Evolutionary conservation across 2,888 invertebrate species (phyloP).

Genomic region (Stenchaetothrips biformis): DNA sequence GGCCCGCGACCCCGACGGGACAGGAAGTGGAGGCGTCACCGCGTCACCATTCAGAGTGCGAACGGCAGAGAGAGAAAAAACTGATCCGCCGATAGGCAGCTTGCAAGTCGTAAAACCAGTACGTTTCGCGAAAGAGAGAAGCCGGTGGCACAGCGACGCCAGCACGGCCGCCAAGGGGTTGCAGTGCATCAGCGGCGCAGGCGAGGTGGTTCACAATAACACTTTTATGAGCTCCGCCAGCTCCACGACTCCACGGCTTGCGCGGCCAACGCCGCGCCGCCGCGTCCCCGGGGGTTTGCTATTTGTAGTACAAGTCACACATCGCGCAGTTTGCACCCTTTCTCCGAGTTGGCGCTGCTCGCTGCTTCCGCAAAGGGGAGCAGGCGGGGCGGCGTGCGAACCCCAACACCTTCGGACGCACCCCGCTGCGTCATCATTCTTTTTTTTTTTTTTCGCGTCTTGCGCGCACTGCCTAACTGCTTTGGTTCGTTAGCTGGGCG

Average conservation of each 20-base stretch:
- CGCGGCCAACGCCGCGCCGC: background rate
- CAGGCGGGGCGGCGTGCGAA: background rate
- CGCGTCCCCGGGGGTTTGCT: conserved; percentile 19
- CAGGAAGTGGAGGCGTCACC: background rate
- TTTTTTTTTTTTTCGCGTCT: background rate
- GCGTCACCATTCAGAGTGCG: background rate
- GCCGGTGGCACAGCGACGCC: background rate
- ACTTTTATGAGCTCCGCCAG: conserved; percentile 6
- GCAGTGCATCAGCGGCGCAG: background rate
- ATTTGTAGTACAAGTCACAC: conserved; percentile 13
- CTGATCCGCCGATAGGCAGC: background rate
- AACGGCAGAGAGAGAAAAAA: background rate
- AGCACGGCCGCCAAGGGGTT: background rate
- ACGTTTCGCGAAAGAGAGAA: background rate
- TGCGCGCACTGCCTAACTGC: background rate
- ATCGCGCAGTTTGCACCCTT: background rate
- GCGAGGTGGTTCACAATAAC: background rate
- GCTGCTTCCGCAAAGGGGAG: background rate
- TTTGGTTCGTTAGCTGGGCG: conserved; percentile 12
- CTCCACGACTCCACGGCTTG: background rate
- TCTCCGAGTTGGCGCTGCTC: background rate
- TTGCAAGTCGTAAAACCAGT: conserved; percentile 7
- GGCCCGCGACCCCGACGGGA: background rate
- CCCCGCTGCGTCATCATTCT: background rate
- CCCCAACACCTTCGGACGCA: background rate